phyloP scores from a whole-genome alignment of 2,113 vertebrate genomes.

The Stictonetta naevosa region DNA sequence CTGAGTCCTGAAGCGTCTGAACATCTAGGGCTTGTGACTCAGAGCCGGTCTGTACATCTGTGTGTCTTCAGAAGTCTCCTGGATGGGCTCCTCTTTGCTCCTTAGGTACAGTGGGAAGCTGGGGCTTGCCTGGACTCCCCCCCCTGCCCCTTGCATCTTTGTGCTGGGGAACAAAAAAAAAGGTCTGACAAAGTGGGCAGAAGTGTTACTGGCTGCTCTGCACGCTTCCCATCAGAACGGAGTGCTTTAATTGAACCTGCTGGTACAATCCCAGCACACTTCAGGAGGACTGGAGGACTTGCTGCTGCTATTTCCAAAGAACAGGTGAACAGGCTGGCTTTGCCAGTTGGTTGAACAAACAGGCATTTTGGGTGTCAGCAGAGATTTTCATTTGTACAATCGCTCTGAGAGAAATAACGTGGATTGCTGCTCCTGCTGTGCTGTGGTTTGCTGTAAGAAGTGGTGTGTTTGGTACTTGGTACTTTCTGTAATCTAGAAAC shows the following conservation, averaged over 20 bases:
- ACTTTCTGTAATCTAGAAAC: not conserved
- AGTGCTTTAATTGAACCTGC: not conserved
- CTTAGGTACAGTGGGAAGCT: not conserved
- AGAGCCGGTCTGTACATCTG: not conserved
- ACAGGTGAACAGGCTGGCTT: not conserved
- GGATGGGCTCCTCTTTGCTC: not conserved
- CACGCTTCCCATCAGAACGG: not conserved
- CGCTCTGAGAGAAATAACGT: accelerated
- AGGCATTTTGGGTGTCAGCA: not conserved
- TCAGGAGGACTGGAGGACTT: not conserved
- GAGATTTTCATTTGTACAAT: not conserved
- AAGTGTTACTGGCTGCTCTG: no score
- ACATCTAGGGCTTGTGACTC: not conserved
- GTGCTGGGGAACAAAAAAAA: not conserved
- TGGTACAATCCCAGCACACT: not conserved
- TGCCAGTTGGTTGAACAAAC: not conserved
- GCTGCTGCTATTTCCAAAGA: not conserved
- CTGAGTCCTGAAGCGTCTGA: not conserved
- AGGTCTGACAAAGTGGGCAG: not conserved
- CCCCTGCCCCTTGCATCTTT: not conserved
- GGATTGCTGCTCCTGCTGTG: accelerated
- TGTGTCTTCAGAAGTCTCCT: not conserved
- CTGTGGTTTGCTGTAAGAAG: not conserved
- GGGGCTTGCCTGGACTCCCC: not conserved
- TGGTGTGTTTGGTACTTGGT: not conserved